Base-by-base conservation (phyloP, 2,888 invertebrate genomes). In the Acanthococcus lagerstroemiae region DNA sequence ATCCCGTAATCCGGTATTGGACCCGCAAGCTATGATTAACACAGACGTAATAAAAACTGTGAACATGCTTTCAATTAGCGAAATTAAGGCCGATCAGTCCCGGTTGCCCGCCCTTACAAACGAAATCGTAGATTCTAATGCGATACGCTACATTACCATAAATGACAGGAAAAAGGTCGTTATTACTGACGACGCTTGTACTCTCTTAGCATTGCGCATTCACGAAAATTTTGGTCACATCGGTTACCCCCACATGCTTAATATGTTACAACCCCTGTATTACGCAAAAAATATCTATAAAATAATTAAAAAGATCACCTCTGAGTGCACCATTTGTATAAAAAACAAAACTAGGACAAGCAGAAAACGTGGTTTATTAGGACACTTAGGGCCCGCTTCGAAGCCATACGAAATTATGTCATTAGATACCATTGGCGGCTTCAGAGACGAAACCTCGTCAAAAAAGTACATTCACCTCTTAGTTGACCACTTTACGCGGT, bases 351-450 rank as follows among this genome's bases (percentile, higher is more conserved):
- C n/a, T n/a, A n/a, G n/a, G n/a, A n/a, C n/a, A n/a, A n/a, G 12
- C 6, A 6, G 12, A 70, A 67, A 69, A 61, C 66, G 69, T 56
- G 73, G 70, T 6, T 57, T 70, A 21, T 67, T 72, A 68, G 71
- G 71, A 6, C 70, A 72, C 25, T 48, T 72, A 22, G 72, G 73
- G 7, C 72, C 73, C 9, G 72, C 73, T 5, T 65, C 61, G 26
- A 37, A 70, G n/a, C 72, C 72, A 7, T 71, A 71, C 66, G 70
- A 73, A 68, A 72, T 73, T 61, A 48, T 72, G 2, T 72, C 73
- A 7, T 66, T 73, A 6, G 73, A 73, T 57, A 73, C 72, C 5
- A 72, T 73, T 44, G 73, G 72, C 24, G 72, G 73, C 5, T 70
- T 73, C 67, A 70, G 70, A 26, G 71, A 71, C 5, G 57, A 67